phyloP scores from a whole-genome alignment of 2,797 vertebrate genomes.

The Erpetoichthys calabaricus region DNA sequence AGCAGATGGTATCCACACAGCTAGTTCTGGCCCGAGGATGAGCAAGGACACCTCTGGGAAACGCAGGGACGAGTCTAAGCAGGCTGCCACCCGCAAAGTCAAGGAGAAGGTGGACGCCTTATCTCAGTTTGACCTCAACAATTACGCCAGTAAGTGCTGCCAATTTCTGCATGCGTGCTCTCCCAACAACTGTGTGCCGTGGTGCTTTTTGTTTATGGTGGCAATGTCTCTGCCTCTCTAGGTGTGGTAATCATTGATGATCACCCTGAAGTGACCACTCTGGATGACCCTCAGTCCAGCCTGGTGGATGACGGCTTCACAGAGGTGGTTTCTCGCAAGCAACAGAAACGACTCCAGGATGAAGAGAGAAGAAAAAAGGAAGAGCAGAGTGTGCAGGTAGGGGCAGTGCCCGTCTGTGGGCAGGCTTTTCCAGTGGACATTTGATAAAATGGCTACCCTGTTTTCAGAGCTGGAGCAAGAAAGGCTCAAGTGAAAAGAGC shows the following conservation, averaged over 20 bases:
- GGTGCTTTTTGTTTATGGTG: neutral
- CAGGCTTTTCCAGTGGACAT: too few species aligned
- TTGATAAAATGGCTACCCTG: neutral
- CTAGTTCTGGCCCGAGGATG: conserved; percentile 48
- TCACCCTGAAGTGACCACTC: conserved; percentile 92
- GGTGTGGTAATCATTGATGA: conserved; percentile 98
- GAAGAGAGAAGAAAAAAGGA: conserved; percentile 96
- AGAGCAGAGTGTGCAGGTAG: conserved; percentile 85
- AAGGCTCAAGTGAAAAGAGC: conserved; percentile 76
- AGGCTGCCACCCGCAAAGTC: conserved; percentile 69
- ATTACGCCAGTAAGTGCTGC: conserved; percentile 84
- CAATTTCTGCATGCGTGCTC: neutral
- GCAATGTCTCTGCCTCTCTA: conserved; percentile 22
- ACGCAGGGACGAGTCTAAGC: conserved; percentile 83
- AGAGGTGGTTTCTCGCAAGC: conserved; percentile 94
- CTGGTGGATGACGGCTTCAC: conserved; percentile 92
- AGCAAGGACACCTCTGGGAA: conserved; percentile 63
- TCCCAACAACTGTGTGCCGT: neutral
- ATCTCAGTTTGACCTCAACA: conserved; percentile 97
- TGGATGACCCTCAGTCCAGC: conserved; percentile 86
- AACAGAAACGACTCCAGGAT: conserved; percentile 93
- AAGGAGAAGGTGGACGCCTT: conserved; percentile 90
- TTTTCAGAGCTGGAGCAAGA: conserved; percentile 83
- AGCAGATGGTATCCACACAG: conserved; percentile 38
- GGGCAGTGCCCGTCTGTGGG: neutral